phyloP scores from a whole-genome alignment of 2,113 vertebrate species.

The Myxocyprinus asiaticus region DNA sequence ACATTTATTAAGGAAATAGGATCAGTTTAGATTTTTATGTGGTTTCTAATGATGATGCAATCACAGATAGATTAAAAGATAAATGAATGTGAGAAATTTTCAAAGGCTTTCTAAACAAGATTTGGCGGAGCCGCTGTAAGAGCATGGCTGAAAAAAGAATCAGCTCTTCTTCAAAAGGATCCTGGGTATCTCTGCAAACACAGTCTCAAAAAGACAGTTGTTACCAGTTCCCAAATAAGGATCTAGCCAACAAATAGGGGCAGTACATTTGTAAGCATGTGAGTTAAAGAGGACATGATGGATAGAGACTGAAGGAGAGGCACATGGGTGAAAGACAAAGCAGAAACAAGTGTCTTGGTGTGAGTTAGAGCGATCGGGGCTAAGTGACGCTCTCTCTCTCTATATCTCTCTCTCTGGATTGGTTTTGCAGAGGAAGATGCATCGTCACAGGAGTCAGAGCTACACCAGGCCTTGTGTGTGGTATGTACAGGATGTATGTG shows the following conservation, averaged over 20 bases:
- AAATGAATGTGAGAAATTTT: too few relatives aligned
- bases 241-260: slow-evolving; percentile 17
- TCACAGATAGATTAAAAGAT: background rate
- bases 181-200: slow-evolving; percentile 47
- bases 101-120: too few relatives aligned
- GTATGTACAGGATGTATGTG: slow-evolving; percentile 56
- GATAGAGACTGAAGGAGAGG: slow-evolving; percentile 12
- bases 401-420: slow-evolving; percentile 28
- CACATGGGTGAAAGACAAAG: slow-evolving; percentile 11
- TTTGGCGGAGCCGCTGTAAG: background rate
- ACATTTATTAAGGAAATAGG: too few relatives aligned
- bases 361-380: slow-evolving; percentile 10
- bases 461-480: slow-evolving; percentile 66
- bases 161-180: slow-evolving; percentile 54
- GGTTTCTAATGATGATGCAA: background rate
- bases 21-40: too few relatives aligned
- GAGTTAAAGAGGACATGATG: slow-evolving; percentile 19
- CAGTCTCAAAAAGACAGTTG: slow-evolving; percentile 45
- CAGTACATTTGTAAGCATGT: slow-evolving; percentile 19
- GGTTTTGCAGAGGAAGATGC: slow-evolving; percentile 46
- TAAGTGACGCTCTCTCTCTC: slow-evolving; percentile 28
- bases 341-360: slow-evolving; percentile 7
- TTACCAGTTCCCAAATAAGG: slow-evolving; percentile 44
- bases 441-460: slow-evolving; percentile 40
- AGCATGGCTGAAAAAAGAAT: slow-evolving; percentile 5